phyloP scores from a whole-genome alignment of 2,113 vertebrate species.

The Garra rufa region DNA sequence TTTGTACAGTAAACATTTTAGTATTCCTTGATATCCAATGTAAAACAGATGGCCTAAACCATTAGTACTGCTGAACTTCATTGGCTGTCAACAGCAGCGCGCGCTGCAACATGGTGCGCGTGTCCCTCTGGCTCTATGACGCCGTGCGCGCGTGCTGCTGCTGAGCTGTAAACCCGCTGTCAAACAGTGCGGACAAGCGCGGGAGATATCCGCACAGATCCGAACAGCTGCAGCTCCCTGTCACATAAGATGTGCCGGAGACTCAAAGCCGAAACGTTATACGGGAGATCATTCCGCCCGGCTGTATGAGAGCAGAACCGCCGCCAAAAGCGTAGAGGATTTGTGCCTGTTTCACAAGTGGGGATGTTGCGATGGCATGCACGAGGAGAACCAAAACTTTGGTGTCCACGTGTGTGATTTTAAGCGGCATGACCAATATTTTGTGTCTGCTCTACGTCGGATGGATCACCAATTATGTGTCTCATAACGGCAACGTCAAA shows the following conservation, averaged over 20 bases:
- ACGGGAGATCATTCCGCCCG: slow-evolving; percentile 4
- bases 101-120: slow-evolving; percentile 15
- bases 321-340: neutral
- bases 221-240: neutral
- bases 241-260: neutral
- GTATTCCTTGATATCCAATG: neutral
- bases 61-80: slow-evolving; percentile 5
- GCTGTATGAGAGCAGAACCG: slow-evolving; percentile 10
- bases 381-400: slow-evolving; percentile 99
- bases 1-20: neutral
- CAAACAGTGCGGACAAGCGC: neutral
- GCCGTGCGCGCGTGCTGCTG: slow-evolving; percentile 8
- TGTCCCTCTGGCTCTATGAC: slow-evolving; percentile 4
- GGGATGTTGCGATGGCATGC: slow-evolving; percentile 94
- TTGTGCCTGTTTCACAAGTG: slow-evolving; percentile 17
- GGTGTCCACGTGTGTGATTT: slow-evolving; percentile 98
- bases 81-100: slow-evolving; percentile 28
- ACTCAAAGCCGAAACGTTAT: slow-evolving; percentile 19
- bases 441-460: slow-evolving; percentile 96
- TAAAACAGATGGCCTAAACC: neutral
- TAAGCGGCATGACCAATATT: slow-evolving; percentile 98
- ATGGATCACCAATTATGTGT: slow-evolving; percentile 97
- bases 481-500: slow-evolving; percentile 88
- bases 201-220: neutral
- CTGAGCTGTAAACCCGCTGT: slow-evolving; percentile 1